Base-by-base conservation (phyloP, 2,113 vertebrate species). In the Mesembrinibis cayennensis region DNA sequence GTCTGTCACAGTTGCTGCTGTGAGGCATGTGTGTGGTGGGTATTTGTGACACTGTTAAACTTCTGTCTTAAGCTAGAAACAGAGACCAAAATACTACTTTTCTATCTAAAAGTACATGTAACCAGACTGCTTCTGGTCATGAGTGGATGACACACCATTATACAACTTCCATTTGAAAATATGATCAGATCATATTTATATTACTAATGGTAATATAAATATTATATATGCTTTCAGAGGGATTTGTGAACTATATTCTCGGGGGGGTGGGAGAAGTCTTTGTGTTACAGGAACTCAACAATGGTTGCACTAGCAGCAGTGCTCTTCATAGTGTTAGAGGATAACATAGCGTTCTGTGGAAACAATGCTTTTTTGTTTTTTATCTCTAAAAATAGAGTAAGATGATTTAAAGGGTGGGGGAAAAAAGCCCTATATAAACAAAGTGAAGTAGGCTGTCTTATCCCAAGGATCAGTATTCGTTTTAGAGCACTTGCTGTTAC, bases 21-120 rank as follows among this genome's bases (percentile, higher is more conserved):
- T n/a, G 53, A 63, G 49, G 27, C 25, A 47, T 0, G 5, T 0
- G 0, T 25, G 22, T n/a, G 47, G 9, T 59, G 52, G 71, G 8
- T 71, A 47, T 65, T 58, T 47, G 47, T 65, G 71, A 42, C 20
- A 9, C 19, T 22, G 26, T 66, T 67, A 49, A 49, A 69, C 21
- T 67, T 87, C 7, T 82, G 10, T 70, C 32, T 84, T 53, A 47
- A 76, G 32, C 42, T 65, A 15, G 76, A 63, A 87, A 53, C 2
- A 7, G 47, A 72, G 40, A 67, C 13, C 9, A 70, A 84, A 87
- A 47, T 55, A 32, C 8, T 36, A 11, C 6, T 32, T 62, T 78
- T 69, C 32, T 65, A 2, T n/a, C 20, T 81, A 17, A 45, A 88
- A 79, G 21, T 58, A 45, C 11, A 6, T 2, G 12, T 56, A 63